Conservation (phyloP, 2,113 vertebrate species). For the Microcebus tavaratra region DNA sequence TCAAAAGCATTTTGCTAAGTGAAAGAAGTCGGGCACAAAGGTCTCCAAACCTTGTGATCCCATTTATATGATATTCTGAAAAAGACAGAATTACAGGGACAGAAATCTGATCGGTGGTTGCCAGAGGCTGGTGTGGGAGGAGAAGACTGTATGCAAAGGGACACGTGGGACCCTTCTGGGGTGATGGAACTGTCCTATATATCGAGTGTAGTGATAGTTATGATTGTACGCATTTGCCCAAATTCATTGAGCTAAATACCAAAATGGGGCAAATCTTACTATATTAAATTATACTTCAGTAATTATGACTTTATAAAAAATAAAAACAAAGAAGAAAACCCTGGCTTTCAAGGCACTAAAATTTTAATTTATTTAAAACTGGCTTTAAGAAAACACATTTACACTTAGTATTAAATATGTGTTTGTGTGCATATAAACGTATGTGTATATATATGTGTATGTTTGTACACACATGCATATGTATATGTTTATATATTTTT, state of each 20-base stretch:
- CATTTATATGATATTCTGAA: not conserved
- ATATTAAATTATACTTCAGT: not conserved
- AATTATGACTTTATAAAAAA: not conserved
- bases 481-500: not conserved
- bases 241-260: not conserved
- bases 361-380: slow-evolving; percentile 32
- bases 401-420: not conserved
- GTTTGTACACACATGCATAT: not conserved
- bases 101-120: not conserved
- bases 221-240: not conserved
- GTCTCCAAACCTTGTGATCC: not conserved
- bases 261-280: not conserved
- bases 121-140: not conserved
- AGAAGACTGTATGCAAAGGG: not conserved
- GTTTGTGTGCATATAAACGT: not conserved
- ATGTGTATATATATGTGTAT: not conserved
- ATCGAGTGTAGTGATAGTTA: not conserved
- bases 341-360: not conserved
- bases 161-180: not conserved
- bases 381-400: not conserved
- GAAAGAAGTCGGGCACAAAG: not conserved
- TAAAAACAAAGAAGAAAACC: not conserved
- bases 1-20: not conserved
- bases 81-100: not conserved
- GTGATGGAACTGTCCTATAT: not conserved